Conservation (phyloP, 2,888 invertebrate genomes). For the Nemotelus pantherinus region DNA sequence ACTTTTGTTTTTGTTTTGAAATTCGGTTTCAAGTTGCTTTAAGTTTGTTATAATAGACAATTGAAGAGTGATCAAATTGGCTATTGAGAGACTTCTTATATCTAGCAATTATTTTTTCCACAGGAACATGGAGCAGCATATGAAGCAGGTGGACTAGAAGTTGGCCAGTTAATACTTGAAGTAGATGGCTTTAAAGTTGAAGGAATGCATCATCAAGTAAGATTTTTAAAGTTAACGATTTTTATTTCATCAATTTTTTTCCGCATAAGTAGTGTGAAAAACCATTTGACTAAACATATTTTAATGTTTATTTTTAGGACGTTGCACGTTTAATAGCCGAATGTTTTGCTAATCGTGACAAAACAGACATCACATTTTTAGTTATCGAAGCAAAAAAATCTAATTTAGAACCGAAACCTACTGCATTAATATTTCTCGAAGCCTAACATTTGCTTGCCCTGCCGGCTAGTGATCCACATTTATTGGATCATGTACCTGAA, state of each 20-base stretch:
- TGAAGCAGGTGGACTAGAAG: slow-evolving; percentile 91
- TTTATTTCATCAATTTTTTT: background rate
- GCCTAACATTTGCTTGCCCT: slow-evolving; percentile 92
- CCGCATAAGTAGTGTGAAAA: background rate
- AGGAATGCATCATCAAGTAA: slow-evolving; percentile 81
- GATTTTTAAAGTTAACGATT: background rate
- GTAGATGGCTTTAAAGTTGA: slow-evolving; percentile 84
- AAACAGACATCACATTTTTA: slow-evolving; percentile 89
- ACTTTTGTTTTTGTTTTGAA: no score
- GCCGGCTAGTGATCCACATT: slow-evolving; percentile 75
- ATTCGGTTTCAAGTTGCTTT: no score
- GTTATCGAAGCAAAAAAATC: slow-evolving; percentile 93
- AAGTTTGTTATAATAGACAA: no score
- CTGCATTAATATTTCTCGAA: slow-evolving; percentile 89
- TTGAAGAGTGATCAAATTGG: no score
- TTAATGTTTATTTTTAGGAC: slow-evolving; percentile 65
- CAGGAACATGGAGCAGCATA: slow-evolving; percentile 95
- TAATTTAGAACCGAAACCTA: slow-evolving; percentile 90
- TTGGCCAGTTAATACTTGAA: slow-evolving; percentile 93
- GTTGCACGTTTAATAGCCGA: slow-evolving; percentile 93
- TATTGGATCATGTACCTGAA: slow-evolving; percentile 57
- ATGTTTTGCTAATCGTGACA: slow-evolving; percentile 89
- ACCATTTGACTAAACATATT: background rate
- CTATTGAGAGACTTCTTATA: no score
- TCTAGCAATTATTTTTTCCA: no score